A percentile compares a stretch with the other conserved stretches of the same genome.
Conservation (phyloP, 2,888 invertebrate species). For the Anagyrus pseudococci region DNA sequence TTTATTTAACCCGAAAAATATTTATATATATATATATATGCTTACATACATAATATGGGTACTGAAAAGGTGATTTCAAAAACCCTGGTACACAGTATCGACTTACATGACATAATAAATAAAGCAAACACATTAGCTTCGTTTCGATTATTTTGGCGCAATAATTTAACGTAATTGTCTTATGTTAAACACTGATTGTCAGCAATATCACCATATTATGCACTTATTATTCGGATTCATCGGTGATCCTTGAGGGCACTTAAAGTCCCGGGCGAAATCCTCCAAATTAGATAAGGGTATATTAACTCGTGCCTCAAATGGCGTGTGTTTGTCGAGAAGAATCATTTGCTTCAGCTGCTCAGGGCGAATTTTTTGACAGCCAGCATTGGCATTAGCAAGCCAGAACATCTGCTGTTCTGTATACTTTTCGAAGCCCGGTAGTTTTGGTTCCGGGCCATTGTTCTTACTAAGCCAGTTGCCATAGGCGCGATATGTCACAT, state of each 20-base stretch:
- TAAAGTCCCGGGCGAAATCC: background rate
- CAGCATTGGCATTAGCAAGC: slow-evolving; percentile 43
- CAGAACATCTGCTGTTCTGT: slow-evolving; percentile 62
- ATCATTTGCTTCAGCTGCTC: slow-evolving; percentile 28
- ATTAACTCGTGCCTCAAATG: slow-evolving; percentile 18
- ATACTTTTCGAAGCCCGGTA: slow-evolving; percentile 50
- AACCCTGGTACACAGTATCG: no score
- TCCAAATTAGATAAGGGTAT: slow-evolving; percentile 11
- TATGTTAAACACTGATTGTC: no score
- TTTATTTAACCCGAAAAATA: no score
- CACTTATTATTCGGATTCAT: background rate
- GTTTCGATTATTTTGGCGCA: no score
- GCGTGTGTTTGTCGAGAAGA: slow-evolving; percentile 33
- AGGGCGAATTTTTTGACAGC: slow-evolving; percentile 28
- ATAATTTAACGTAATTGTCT: no score
- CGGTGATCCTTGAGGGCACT: background rate
- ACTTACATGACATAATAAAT: no score
- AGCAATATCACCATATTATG: background rate
- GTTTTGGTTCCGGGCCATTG: slow-evolving; percentile 41
- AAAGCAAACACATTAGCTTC: no score
- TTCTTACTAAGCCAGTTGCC: slow-evolving; percentile 47
- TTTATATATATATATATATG: no score
- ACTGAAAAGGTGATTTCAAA: no score
- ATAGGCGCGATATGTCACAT: slow-evolving; percentile 63
- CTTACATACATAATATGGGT: no score